Base-by-base conservation (phyloP, 2,888 invertebrate genomes). In the Sinelater perroti region DNA sequence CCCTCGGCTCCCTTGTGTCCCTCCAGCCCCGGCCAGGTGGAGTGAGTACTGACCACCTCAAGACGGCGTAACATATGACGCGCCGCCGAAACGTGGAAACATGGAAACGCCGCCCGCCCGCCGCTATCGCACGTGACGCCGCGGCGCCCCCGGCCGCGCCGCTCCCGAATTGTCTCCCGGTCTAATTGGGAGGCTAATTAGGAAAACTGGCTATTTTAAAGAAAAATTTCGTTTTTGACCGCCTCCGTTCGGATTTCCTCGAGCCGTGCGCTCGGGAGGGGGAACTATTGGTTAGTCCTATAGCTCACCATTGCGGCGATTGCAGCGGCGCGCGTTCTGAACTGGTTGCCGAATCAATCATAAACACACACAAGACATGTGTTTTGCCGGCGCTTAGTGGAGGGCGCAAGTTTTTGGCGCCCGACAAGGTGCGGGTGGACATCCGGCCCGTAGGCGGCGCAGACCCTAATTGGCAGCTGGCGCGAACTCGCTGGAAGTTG, bases 201-300 rank as follows among this genome's bases (percentile, higher is more conserved):
- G 38, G 54, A 65, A 63, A 65, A 62, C 58, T 60, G 57, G 49
- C 54, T 56, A 56, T 60, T 64, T 66, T 65, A 56, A 62, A 60
- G 63, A 64, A 61, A 59, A 65, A 65, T 63, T 66, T 72, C 74
- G 74, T 72, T 72, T 72, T 73, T 71, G 71, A 64, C 71, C 73
- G 75, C 64, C 57, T 62, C 61, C 61, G 65, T 68, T 73, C 75
- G 75, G 74, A 61, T 64, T 63, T 44, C 62, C 62, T 66, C 72
- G 73, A 70, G 70, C 60, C 56, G 63, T 57, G 64, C 65, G 64
- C 63, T 67, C 50, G 59, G 61, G 62, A 69, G 71, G 72, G 70
- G 70, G 68, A 67, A 67, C 62, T 67, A 68, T 68, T 69, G 70
- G 70, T 73, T 71, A 72, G 74, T 71, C 68, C 72, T 65, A 58